Base-by-base conservation (phyloP, 2,888 invertebrate genomes). In the Gandaritis pyraliata region DNA sequence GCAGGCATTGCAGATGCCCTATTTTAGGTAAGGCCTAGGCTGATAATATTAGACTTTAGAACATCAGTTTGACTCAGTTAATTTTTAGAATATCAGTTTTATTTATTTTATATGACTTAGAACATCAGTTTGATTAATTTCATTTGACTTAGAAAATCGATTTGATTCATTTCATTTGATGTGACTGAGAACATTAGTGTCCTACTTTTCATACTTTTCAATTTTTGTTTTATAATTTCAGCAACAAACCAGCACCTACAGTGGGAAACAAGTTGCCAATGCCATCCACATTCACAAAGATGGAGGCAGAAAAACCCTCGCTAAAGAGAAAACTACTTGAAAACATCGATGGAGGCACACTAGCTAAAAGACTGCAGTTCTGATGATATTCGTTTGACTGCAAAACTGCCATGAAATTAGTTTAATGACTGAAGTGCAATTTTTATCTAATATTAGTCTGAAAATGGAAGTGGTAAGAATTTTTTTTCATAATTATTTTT, bases 171-270 rank as follows among this genome's bases (percentile, higher is more conserved):
- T 29, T 29, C 23, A 23, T 23, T 1, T 23, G 1, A 23, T 23
- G 1, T 23, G 23, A 23, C 23, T 23, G 3, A 23, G 6, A 23
- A 23, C 23, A 2, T 23, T 2, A 2, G 23, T 1, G 3, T n/a
- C n/a, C n/a, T n/a, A n/a, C n/a, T n/a, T n/a, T n/a, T n/a, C n/a
- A n/a, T 30, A 30, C 1, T 2, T 33, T 33, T 5, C 8, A 10
- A 33, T 0, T 33, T 33, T 33, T 33, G 1, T 36, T 13, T 51
- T 48, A 5, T 65, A 58, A 59, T 86, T 87, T 38, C 84, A 95
- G 95, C 72, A 98, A 97, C 80, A 97, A 96, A 82, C 99, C 98
- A 3, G 94, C 96, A 6, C 98, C 98, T 0, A 96, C 98, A 0
- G 90, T 96, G 7, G 97, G 97, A 1, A 87, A 94, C n/a, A 96